Evolutionary conservation across 2,888 invertebrate species (phyloP).

Genomic region (Meganola albula): DNA sequence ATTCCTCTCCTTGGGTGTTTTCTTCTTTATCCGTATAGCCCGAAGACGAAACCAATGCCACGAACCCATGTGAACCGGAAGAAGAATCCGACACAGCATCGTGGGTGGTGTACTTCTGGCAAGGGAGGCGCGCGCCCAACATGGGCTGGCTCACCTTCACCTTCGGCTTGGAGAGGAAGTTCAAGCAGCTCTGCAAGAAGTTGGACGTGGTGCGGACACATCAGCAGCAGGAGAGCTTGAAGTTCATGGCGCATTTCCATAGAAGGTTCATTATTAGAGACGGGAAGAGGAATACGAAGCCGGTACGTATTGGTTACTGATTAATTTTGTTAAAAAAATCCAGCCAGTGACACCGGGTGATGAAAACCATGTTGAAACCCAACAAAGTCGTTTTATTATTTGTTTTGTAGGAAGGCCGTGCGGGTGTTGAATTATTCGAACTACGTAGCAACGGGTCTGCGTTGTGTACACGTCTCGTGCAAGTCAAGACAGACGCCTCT

Average conservation of each 20-base stretch:
- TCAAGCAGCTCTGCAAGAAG: constrained; percentile 60
- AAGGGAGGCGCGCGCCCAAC: constrained; percentile 96
- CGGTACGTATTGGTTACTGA: constrained; percentile 33
- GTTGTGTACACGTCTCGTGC: constrained; percentile 93
- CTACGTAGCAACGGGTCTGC: constrained; percentile 97
- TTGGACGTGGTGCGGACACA: constrained; percentile 95
- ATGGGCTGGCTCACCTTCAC: constrained; percentile 99
- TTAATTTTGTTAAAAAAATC: neutral
- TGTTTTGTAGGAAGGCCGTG: constrained; percentile 52
- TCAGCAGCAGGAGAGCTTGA: constrained; percentile 99
- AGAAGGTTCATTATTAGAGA: constrained; percentile 93
- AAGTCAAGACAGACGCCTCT: constrained; percentile 90
- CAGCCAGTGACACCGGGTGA: too few relatives aligned
- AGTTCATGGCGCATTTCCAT: constrained; percentile 98
- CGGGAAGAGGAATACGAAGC: constrained; percentile 83
- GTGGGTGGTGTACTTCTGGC: constrained; percentile 99
- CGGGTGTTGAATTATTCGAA: constrained; percentile 93
- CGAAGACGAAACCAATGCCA: neutral
- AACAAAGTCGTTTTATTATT: neutral
- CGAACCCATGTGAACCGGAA: neutral
- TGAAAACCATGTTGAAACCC: neutral
- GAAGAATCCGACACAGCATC: constrained; percentile 70
- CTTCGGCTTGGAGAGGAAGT: constrained; percentile 84
- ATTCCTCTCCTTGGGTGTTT: too few relatives aligned
- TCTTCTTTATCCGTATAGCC: too few relatives aligned